Evolutionary conservation across 2,797 vertebrate genomes (phyloP), one percentile per base, ranked within the genome.

Genomic region (Halcyon chelicuti): DNA sequence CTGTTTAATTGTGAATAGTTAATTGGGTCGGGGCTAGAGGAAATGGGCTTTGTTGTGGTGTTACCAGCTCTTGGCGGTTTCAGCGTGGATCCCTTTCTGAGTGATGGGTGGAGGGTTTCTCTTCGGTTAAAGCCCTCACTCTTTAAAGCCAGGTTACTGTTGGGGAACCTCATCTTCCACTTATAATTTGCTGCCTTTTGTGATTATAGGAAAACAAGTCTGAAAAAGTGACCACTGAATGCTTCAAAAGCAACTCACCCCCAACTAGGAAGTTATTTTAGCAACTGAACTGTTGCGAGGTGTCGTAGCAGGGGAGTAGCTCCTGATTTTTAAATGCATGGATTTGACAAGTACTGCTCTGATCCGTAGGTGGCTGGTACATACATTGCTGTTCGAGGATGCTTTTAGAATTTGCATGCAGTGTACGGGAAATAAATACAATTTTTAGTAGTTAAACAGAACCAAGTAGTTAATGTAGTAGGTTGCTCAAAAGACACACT

Each of bases 341-440:
- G 63, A 61, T 92, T 87, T 88, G 74, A 73, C 57, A 67, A 93
- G 57, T 75, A 79, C 47, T 72, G 33, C 58, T 77, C 14, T 49
- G 86, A 51, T 74, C 85, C 83, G 72, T 88, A 86, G 80, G 71
- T 75, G 87, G 60, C 58, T 87, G 93, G 68, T 96, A 85, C 86
- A 72, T 70, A 70, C 23, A 14, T 67, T 61, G 31, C 49, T 77
- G 63, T 82, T 88, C 11, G 3, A 86, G 49, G 67, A 68, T 68
- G 75, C 68, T 85, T 91, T 58, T 97, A 94, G 80, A 84, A 74
- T 90, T 80, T 97, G 93, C 88, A 90, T 94, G 71, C 28, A 66
- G 60, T 35, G 79, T 90, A 68, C 10, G 8, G 81, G 93, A 93
- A 92, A 91, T 52, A 71, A 80, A 79, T 51, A n/a, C 39, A 85